Percentiles rank a stretch among this genome's conserved stretches.
These are phyloP conservation scores for Tetranychus truncatus DNA, from an alignment of 2,888 invertebrate species.

Conservation along the genomic window DNA sequence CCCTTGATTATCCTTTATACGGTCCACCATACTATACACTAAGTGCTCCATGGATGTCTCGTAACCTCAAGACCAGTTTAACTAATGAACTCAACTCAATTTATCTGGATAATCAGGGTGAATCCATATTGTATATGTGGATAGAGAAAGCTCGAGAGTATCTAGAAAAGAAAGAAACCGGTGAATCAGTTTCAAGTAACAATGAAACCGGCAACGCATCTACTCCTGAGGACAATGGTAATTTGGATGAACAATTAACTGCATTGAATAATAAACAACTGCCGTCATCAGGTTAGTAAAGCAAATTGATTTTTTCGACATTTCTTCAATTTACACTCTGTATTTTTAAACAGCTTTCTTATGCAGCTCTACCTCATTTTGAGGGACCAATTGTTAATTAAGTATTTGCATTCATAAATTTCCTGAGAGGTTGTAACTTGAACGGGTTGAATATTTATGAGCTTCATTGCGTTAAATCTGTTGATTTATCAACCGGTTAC, in stretches of 20 bases:
- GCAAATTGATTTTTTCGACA: no score
- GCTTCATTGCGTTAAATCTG: no score
- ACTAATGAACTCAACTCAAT: constrained; percentile 32
- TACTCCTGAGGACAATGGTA: constrained; percentile 1
- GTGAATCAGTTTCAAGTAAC: constrained; percentile 9
- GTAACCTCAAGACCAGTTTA: constrained; percentile 42
- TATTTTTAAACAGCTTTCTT: no score
- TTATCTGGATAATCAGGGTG: constrained; percentile 35
- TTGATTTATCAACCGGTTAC: no score
- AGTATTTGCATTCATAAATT: no score
- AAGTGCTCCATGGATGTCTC: constrained; percentile 50
- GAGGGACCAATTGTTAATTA: no score
- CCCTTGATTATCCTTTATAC: constrained; percentile 44
- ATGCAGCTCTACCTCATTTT: no score
- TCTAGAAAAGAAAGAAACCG: constrained; percentile 30
- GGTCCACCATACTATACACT: constrained; percentile 50
- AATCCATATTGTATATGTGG: constrained; percentile 53
- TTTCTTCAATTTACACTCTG: no score
- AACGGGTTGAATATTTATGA: no score
- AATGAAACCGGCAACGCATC: not conserved
- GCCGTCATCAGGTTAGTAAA: not conserved
- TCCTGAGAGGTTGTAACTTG: no score
- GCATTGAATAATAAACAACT: not conserved
- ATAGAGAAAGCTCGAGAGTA: constrained; percentile 51
- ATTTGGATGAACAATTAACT: not conserved